phyloP scores from a whole-genome alignment of 2,888 invertebrate genomes.

The Pandemis corylana region DNA sequence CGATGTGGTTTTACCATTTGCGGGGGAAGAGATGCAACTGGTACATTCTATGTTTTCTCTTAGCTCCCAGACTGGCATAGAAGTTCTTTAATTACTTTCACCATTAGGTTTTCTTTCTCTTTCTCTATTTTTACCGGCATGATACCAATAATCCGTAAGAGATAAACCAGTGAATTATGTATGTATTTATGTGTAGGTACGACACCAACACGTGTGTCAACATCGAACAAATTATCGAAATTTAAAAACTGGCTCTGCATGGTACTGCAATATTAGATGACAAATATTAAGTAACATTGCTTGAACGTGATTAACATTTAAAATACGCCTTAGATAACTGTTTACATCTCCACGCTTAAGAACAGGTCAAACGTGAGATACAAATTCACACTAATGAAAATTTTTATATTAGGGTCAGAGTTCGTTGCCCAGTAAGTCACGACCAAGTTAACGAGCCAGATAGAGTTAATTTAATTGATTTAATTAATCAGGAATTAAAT shows the following conservation, averaged over 20 bases:
- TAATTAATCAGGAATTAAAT: constrained; percentile 38
- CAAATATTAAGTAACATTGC: no score
- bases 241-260: not conserved
- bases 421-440: constrained; percentile 60
- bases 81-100: no score
- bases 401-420: constrained; percentile 53
- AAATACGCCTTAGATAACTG: constrained; percentile 2
- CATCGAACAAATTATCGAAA: not conserved
- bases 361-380: constrained; percentile 53
- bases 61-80: no score
- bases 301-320: no score
- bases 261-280: not conserved
- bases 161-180: no score
- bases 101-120: no score
- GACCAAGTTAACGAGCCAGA: constrained; percentile 44
- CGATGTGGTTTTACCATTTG: no score
- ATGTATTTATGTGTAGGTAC: not conserved
- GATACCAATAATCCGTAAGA: no score
- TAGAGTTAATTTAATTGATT: constrained; percentile 25
- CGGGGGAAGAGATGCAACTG: no score
- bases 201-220: not conserved
- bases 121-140: no score
- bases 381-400: constrained; percentile 44
- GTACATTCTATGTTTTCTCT: no score
- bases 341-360: constrained; percentile 31